A percentile compares a stretch with the other conserved stretches of the same genome.
Evolutionary conservation across 2,797 vertebrate genomes (phyloP).

Genomic region (Sebastes steindachneri): DNA sequence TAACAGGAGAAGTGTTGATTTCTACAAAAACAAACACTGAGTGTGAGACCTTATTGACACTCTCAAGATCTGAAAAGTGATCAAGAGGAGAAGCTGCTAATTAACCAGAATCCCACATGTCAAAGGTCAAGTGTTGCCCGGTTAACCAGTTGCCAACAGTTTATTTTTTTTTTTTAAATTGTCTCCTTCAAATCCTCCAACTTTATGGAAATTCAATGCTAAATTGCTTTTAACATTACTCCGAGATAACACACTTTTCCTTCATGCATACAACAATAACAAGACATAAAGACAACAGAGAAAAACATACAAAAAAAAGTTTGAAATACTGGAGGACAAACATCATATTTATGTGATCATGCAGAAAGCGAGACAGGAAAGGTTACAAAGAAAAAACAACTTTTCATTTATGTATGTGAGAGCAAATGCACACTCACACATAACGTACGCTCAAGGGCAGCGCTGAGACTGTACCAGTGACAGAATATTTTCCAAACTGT

Average conservation of each 20-base stretch:
- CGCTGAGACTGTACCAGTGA: slow-evolving; percentile 28
- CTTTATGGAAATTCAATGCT: background rate
- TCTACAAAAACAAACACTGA: background rate
- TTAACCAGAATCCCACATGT: background rate
- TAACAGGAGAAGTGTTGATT: background rate
- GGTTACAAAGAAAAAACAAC: background rate
- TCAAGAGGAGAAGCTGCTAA: background rate
- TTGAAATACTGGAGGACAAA: background rate
- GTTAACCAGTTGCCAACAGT: no score
- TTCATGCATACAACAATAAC: background rate
- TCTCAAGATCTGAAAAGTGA: background rate
- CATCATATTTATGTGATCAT: background rate
- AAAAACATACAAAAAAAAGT: background rate
- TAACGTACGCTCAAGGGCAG: slow-evolving; percentile 39
- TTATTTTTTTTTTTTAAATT: no score
- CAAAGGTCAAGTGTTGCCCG: no score
- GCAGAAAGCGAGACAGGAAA: background rate
- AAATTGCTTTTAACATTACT: background rate
- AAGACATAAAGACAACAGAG: background rate
- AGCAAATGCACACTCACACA: background rate
- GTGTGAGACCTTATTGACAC: background rate
- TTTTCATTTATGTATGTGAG: background rate
- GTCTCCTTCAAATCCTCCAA: background rate
- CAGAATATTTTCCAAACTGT: slow-evolving; percentile 56
- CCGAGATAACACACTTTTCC: background rate